These are phyloP conservation scores for Phasia obesa DNA, from an alignment of 2,888 invertebrate genomes.

Conservation along the genomic window DNA sequence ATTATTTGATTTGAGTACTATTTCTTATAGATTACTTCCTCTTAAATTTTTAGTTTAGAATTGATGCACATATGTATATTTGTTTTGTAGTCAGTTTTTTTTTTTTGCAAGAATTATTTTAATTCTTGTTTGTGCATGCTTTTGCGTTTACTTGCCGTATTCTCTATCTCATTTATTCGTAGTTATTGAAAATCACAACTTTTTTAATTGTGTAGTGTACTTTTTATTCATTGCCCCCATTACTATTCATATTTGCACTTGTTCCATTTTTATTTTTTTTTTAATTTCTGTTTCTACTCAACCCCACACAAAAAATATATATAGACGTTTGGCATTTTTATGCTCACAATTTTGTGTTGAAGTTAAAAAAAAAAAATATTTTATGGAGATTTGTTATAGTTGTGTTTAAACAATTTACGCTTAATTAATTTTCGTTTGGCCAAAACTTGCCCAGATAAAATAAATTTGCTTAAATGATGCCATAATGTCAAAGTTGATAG, in stretches of 20 bases:
- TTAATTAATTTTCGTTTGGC: conserved; percentile 58
- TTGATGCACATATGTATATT: too few species aligned
- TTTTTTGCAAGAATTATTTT: too few species aligned
- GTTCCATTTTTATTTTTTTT: conserved; percentile 12
- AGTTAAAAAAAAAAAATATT: conserved; percentile 3
- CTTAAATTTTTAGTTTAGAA: too few species aligned
- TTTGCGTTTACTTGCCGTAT: too few species aligned
- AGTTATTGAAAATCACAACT: too few species aligned
- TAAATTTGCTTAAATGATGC: conserved; percentile 28
- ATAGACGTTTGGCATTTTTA: conserved; percentile 31
- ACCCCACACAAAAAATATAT: not conserved
- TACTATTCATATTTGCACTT: not conserved
- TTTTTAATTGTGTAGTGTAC: not conserved
- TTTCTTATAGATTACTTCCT: too few species aligned
- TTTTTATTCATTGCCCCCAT: not conserved
- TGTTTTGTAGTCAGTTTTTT: too few species aligned
- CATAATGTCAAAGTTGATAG: conserved; percentile 41
- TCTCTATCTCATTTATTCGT: too few species aligned
- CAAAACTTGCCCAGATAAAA: conserved; percentile 42
- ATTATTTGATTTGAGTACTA: too few species aligned
- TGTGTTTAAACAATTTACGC: conserved; percentile 32
- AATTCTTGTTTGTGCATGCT: too few species aligned
- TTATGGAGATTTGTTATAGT: conserved; percentile 32
- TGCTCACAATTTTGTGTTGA: conserved; percentile 11
- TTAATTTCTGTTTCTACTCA: not conserved